phyloP scores from a whole-genome alignment of 64 coral and sea anemone species.

The Anthopleura sola region DNA sequence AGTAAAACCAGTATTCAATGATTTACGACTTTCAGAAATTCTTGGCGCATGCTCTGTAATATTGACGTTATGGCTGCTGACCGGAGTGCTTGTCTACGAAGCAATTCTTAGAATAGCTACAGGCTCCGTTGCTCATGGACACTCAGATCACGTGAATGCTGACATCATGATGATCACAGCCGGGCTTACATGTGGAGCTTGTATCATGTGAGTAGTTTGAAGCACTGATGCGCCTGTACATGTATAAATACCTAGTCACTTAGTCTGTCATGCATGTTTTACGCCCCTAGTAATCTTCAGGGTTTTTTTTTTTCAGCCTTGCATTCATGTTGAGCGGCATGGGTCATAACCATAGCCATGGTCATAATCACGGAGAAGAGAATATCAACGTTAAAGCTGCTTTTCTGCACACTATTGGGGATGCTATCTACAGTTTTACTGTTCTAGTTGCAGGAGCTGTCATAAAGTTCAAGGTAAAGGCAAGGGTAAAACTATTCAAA shows the following conservation, averaged over 20 bases:
- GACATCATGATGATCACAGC: slow-evolving; percentile 83
- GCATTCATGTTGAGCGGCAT: slow-evolving; percentile 12
- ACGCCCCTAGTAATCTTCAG: no score
- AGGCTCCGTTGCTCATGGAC: slow-evolving; percentile 22
- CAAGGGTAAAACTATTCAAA: neutral
- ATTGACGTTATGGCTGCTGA: slow-evolving; percentile 72
- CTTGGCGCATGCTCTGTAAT: slow-evolving; percentile 75
- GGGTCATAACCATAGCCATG: slow-evolving; percentile 33
- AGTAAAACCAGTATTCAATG: no score
- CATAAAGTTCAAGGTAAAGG: slow-evolving; percentile 81
- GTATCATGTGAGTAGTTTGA: slow-evolving; percentile 61
- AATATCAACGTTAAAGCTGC: slow-evolving; percentile 81
- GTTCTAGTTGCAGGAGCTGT: slow-evolving; percentile 68
- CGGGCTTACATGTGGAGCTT: slow-evolving; percentile 61
- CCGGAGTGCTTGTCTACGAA: slow-evolving; percentile 84
- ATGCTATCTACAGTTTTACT: slow-evolving; percentile 67
- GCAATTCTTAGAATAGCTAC: slow-evolving; percentile 66
- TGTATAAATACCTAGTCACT: no score
- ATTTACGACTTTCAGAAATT: slow-evolving; percentile 59
- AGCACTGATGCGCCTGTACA: no score
- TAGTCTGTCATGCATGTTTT: no score
- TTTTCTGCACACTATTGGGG: slow-evolving; percentile 74
- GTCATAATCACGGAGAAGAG: slow-evolving; percentile 27
- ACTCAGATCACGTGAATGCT: slow-evolving; percentile 75
- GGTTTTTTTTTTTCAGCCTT: neutral